Conservation (phyloP, 2,113 vertebrate species). For the Apteryx owenii region DNA sequence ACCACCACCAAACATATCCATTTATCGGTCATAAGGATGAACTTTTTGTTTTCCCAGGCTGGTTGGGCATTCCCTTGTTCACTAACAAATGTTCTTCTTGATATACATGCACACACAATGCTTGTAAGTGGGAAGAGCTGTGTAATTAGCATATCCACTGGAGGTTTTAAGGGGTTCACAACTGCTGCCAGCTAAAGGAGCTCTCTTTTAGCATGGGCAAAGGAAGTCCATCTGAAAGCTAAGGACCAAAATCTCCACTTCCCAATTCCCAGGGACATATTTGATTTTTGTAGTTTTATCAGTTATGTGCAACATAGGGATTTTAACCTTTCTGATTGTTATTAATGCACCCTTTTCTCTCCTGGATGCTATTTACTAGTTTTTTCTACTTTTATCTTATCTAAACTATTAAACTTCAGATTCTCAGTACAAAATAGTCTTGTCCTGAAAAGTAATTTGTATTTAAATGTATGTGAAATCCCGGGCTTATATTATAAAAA, state of each 20-base stretch:
- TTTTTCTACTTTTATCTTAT: neutral
- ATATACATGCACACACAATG: neutral
- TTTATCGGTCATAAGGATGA: neutral
- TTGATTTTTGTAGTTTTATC: neutral
- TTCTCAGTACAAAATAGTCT: neutral
- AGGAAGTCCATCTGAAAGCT: neutral
- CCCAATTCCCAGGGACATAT: neutral
- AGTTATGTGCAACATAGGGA: neutral
- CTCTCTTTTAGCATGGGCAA: neutral
- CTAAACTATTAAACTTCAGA: neutral
- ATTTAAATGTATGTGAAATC: neutral
- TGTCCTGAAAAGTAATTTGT: neutral
- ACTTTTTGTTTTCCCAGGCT: neutral
- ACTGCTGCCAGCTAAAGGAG: neutral
- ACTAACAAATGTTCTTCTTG: neutral
- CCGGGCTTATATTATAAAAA: neutral
- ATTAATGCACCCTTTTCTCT: neutral
- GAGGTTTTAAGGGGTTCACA: neutral
- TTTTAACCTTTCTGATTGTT: neutral
- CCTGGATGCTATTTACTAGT: neutral
- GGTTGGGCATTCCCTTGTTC: neutral
- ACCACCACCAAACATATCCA: neutral
- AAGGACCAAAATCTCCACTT: neutral
- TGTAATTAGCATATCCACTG: neutral
- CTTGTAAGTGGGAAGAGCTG: fast-evolving